These are phyloP conservation scores for Agrotis ipsilon DNA, from an alignment of 2,888 invertebrate species.

Conservation along the genomic window DNA sequence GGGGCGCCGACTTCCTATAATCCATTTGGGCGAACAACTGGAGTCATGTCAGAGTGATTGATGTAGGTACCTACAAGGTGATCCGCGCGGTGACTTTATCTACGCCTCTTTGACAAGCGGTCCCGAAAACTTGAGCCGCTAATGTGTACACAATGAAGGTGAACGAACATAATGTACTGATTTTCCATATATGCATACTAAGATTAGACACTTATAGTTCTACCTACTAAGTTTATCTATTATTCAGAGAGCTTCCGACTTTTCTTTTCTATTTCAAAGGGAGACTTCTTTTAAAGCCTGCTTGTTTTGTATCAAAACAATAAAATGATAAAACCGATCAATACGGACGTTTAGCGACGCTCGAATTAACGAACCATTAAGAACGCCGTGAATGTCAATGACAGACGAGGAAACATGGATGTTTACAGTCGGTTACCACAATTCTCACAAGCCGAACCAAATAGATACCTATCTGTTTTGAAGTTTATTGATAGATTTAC, in stretches of 20 bases:
- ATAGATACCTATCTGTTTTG: slow-evolving; percentile 69
- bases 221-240: slow-evolving; percentile 3
- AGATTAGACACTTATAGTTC: not conserved
- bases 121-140: slow-evolving; percentile 77
- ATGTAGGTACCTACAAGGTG: slow-evolving; percentile 83
- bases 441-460: slow-evolving; percentile 55
- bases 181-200: slow-evolving; percentile 5
- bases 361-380: slow-evolving; percentile 82
- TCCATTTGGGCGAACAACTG: slow-evolving; percentile 90
- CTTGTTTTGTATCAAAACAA: slow-evolving; percentile 66
- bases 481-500: slow-evolving; percentile 69
- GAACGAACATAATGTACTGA: slow-evolving; percentile 45
- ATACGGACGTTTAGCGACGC: slow-evolving; percentile 73
- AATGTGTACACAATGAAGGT: slow-evolving; percentile 75
- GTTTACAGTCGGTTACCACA: slow-evolving; percentile 72
- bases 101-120: slow-evolving; percentile 79
- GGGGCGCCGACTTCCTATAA: slow-evolving; percentile 87
- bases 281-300: slow-evolving; percentile 33
- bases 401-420: slow-evolving; percentile 74
- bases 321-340: slow-evolving; percentile 73
- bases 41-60: slow-evolving; percentile 89
- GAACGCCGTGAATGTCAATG: slow-evolving; percentile 78
- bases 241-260: slow-evolving; percentile 7
- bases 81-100: slow-evolving; percentile 85
- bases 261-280: slow-evolving; percentile 10